Conservation (phyloP, 2,888 invertebrate genomes). For the Andrena haemorrhoa region DNA sequence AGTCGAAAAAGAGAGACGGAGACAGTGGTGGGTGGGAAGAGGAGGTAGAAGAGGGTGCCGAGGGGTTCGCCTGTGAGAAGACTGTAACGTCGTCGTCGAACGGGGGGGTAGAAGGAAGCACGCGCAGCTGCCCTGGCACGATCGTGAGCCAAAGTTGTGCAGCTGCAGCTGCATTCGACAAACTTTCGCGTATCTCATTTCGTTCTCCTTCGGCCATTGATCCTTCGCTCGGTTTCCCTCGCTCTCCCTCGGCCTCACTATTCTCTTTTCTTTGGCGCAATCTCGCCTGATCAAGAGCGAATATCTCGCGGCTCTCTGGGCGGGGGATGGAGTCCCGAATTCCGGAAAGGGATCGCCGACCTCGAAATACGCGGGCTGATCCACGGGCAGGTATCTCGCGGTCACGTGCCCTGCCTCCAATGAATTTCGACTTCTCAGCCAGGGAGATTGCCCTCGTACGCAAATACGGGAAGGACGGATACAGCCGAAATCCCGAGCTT, state of each 20-base stretch:
- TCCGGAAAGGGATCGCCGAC: constrained; percentile 30
- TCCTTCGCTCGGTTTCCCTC: constrained; percentile 12
- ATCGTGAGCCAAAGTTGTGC: constrained; percentile 41
- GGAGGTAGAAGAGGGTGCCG: constrained; percentile 19
- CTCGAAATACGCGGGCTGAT: constrained; percentile 21
- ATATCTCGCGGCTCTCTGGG: constrained; percentile 27
- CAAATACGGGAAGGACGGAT: constrained; percentile 17
- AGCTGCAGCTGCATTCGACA: constrained; percentile 68
- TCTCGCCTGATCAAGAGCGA: constrained; percentile 49
- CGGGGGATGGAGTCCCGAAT: constrained; percentile 19
- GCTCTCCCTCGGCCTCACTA: constrained; percentile 4
- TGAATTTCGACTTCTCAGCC: constrained; percentile 35
- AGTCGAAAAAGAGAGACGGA: constrained; percentile 43
- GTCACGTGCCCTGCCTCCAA: constrained; percentile 26
- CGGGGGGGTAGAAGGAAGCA: constrained; percentile 1
- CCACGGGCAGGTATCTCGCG: constrained; percentile 3
- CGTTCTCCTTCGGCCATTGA: constrained; percentile 49
- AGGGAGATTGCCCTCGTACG: constrained; percentile 22
- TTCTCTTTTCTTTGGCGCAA: constrained; percentile 42
- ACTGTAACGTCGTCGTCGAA: constrained; percentile 50
- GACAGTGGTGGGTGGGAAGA: constrained; percentile 6
- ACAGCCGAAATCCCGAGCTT: constrained; percentile 23
- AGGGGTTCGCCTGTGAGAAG: constrained; percentile 65
- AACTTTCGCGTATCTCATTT: constrained; percentile 71
- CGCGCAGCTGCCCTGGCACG: constrained; percentile 55